Evolutionary conservation across 1,140 invertebrate species (phyloP).

Genomic region (Akabosia matsudoensis): DNA sequence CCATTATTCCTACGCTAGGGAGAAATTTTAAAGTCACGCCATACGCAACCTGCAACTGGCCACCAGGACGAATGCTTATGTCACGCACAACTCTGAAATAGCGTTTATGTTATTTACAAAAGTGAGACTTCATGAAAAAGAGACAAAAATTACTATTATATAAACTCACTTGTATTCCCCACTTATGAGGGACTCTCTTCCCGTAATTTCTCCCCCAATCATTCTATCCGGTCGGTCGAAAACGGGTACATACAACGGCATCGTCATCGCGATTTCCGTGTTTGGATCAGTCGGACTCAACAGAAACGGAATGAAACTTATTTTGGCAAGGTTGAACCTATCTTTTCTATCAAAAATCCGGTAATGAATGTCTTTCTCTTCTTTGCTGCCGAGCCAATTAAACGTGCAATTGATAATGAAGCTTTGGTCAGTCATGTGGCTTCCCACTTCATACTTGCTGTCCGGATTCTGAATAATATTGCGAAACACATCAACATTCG

Average conservation of each 20-base stretch:
- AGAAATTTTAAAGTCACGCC: slow-evolving; percentile 78
- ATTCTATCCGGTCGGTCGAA: slow-evolving; percentile 61
- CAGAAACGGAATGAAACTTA: slow-evolving; percentile 79
- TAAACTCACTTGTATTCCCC: slow-evolving; percentile 66
- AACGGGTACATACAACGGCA: slow-evolving; percentile 70
- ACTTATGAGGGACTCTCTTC: slow-evolving; percentile 68
- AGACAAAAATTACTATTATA: slow-evolving; percentile 12
- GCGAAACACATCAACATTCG: slow-evolving; percentile 79
- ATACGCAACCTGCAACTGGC: slow-evolving; percentile 77
- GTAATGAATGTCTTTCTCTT: slow-evolving; percentile 73
- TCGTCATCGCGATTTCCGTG: slow-evolving; percentile 68
- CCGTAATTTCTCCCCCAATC: slow-evolving; percentile 85
- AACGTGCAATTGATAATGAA: slow-evolving; percentile 87
- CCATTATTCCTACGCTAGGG: slow-evolving; percentile 92
- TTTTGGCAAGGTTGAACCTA: slow-evolving; percentile 84
- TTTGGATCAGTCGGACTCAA: slow-evolving; percentile 78
- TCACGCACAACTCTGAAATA: slow-evolving; percentile 59
- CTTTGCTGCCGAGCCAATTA: slow-evolving; percentile 84
- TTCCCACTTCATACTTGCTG: slow-evolving; percentile 89
- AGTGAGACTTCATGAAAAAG: neutral
- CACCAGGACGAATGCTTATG: slow-evolving; percentile 83
- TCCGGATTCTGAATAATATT: slow-evolving; percentile 91
- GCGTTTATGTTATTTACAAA: too few relatives aligned
- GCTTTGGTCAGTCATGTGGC: slow-evolving; percentile 90
- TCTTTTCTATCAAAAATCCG: slow-evolving; percentile 85